These are phyloP conservation scores for Penaeus vannamei DNA, from an alignment of 1,140 invertebrate genomes.

Conservation along the genomic window DNA sequence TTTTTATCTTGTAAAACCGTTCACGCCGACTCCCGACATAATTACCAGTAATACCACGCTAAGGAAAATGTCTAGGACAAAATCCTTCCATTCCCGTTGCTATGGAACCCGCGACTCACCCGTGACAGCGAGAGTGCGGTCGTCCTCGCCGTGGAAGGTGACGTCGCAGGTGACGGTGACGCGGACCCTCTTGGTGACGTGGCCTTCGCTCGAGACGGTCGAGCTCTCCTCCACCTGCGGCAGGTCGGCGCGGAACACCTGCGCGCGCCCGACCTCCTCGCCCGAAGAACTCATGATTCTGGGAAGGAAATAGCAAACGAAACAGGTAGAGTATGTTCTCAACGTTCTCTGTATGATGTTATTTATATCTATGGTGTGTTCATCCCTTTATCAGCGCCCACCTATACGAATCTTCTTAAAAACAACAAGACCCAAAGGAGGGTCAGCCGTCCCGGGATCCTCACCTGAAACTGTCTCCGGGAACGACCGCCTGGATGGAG, in stretches of 20 bases:
- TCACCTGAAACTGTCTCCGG: constrained; percentile 62
- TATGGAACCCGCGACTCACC: constrained; percentile 75
- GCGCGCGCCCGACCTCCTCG: constrained; percentile 38
- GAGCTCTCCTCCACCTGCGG: constrained; percentile 78
- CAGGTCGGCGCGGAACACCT: constrained; percentile 76
- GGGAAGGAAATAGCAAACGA: background rate
- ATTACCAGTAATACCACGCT: too few relatives aligned
- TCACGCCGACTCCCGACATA: too few relatives aligned
- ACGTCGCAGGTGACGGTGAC: constrained; percentile 80
- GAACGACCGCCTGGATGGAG: constrained; percentile 61
- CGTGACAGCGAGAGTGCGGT: constrained; percentile 69
- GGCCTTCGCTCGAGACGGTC: constrained; percentile 74
- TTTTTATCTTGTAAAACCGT: too few relatives aligned
- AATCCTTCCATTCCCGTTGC: too few relatives aligned
- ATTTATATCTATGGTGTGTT: background rate
- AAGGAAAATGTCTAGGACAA: too few relatives aligned
- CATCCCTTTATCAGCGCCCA: too few relatives aligned
- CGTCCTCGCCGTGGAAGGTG: constrained; percentile 75
- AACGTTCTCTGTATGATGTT: too few relatives aligned
- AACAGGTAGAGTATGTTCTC: background rate
- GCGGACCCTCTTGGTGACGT: constrained; percentile 78
- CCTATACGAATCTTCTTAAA: too few relatives aligned
- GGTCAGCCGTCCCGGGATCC: background rate
- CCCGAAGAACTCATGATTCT: constrained; percentile 42
- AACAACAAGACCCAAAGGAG: background rate